Evolutionary conservation across 37 sponge, comb jelly and placozoan species (phyloP).

Genomic region (Mnemiopsis leidyi): DNA sequence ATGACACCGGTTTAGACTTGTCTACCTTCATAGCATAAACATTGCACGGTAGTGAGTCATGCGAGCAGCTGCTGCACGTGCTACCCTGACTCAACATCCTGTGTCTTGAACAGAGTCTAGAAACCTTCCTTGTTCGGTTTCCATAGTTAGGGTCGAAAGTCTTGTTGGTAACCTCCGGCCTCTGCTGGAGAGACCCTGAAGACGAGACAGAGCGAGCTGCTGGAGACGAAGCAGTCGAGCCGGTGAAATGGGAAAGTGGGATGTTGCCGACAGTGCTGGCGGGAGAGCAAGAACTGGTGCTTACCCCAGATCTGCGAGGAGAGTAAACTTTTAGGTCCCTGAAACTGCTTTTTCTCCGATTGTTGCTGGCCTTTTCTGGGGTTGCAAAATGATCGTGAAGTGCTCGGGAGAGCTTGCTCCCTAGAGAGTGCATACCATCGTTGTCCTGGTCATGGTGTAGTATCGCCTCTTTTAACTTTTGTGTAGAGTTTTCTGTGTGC

Average conservation of each 20-base stretch:
- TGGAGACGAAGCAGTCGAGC: not conserved
- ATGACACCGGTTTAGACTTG: not conserved
- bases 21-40: not conserved
- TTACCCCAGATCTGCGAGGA: not conserved
- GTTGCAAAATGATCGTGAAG: not conserved
- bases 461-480: not conserved
- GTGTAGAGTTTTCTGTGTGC: no score
- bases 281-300: not conserved
- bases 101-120: not conserved
- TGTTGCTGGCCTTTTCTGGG: not conserved
- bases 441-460: not conserved
- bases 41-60: not conserved
- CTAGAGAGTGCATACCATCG: not conserved
- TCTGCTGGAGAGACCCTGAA: not conserved
- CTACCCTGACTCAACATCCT: not conserved
- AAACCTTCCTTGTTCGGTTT: not conserved
- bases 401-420: not conserved
- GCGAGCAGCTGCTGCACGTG: not conserved
- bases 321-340: slow-evolving; percentile 27
- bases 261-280: not conserved
- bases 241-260: not conserved
- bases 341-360: not conserved
- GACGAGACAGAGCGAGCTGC: not conserved
- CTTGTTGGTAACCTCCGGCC: not conserved
- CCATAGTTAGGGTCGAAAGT: not conserved